Percentiles rank a stretch among this genome's conserved stretches.
Conservation (phyloP, 2,113 vertebrate genomes). For the Erythrolamprus reginae region DNA sequence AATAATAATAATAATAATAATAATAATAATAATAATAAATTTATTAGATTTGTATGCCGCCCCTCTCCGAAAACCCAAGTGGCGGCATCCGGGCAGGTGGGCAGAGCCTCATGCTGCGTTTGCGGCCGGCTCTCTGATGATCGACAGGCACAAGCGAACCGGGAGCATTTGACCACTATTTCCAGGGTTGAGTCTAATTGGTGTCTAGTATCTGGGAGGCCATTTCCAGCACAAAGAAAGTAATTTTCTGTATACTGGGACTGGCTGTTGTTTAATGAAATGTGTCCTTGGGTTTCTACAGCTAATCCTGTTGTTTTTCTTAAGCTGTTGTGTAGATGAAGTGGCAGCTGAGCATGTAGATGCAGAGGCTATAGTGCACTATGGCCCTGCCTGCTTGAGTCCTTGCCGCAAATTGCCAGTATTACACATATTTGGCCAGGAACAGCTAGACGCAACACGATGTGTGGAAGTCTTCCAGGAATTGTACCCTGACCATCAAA, state of each 20-base stretch:
- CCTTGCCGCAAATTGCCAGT: conserved; percentile 77
- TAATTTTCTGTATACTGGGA: not conserved
- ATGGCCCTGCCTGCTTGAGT: conserved; percentile 83
- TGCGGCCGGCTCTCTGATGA: too few species aligned
- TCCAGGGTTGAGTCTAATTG: not conserved
- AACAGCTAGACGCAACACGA: conserved; percentile 65
- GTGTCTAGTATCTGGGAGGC: not conserved
- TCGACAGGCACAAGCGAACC: too few species aligned
- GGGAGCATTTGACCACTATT: too few species aligned
- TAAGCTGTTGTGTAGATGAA: conserved; percentile 94
- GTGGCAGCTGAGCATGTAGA: conserved; percentile 85
- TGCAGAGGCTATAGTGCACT: conserved; percentile 86
- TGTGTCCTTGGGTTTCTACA: not conserved
- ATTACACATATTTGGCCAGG: conserved; percentile 80
- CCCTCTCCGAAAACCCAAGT: too few species aligned
- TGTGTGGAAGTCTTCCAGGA: conserved; percentile 76
- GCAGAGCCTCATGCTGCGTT: too few species aligned
- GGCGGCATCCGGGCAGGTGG: too few species aligned
- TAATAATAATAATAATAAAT: too few species aligned
- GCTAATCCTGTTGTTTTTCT: not conserved
- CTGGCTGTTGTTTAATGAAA: not conserved
- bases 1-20: too few species aligned
- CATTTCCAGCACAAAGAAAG: not conserved
- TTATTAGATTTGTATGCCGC: too few species aligned
- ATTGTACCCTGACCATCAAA: conserved; percentile 71